Base-by-base conservation (phyloP, 2,888 invertebrate species). In the Netelia virgata region DNA sequence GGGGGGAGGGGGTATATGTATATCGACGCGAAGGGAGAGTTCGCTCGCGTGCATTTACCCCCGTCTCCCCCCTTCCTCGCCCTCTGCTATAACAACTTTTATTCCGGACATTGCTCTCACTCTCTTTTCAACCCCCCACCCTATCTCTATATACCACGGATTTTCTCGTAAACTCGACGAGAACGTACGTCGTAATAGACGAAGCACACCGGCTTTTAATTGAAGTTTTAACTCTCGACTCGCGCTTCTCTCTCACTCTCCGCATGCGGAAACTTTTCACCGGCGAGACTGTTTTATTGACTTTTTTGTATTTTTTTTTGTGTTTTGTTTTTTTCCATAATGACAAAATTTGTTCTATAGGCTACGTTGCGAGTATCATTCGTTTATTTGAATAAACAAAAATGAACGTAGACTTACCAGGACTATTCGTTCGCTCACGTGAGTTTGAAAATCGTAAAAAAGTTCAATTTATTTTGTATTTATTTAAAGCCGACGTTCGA, bases 161-260 rank as follows among this genome's bases (percentile, higher is more conserved):
- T 43, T 77, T 68, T 77, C 76, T 77, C 76, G 68, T 59, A 77
- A 28, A 77, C 76, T 68, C 76, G 53, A 57, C 76, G 57, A 66
- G 74, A 61, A 68, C 41, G 73, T 57, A 36, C 23, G 73, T 75
- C 76, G 75, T 81, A 81, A 81, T 76, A 76, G 69, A n/a, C 61
- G 23, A 23, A 47, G 47, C 14, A 47, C 64, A 64, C 16, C 6
- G 53, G 74, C 28, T 28, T 23, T 66, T 76, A 47, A 68, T 77
- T 77, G 59, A 69, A 47, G 59, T 68, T 76, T 68, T 57, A 61
- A 59, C 23, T 76, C 43, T 53, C 23, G 23, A 57, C 75, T 64
- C 64, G 11, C 16, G n/a, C 16, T 43, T 18, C 10, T 41, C n/a
- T 55, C 1, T 23, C 61, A 14, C 14, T 23, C 61, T 61, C n/a